These are phyloP conservation scores for Gadus chalcogrammus DNA, from an alignment of 2,113 vertebrate genomes.

Conservation along the genomic window DNA sequence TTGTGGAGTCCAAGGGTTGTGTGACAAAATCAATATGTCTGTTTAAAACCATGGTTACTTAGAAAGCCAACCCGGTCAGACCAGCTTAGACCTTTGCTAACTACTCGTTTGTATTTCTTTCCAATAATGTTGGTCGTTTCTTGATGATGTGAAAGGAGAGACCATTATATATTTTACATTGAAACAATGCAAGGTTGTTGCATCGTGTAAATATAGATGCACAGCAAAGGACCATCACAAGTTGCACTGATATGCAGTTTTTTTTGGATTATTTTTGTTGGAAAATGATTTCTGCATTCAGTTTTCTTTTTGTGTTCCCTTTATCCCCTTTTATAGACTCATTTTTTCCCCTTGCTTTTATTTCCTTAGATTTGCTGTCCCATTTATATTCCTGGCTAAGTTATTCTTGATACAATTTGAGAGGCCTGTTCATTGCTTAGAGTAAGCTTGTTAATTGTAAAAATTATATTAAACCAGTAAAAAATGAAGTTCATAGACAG, in stretches of 20 bases:
- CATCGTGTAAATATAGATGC: slow-evolving; percentile 34
- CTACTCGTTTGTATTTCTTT: no score
- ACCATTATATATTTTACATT: no score
- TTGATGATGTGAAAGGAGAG: no score
- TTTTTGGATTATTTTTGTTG: slow-evolving; percentile 49
- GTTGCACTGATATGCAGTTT: slow-evolving; percentile 15
- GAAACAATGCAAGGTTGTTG: not conserved
- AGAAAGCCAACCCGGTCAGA: slow-evolving; percentile 11
- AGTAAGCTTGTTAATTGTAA: no score
- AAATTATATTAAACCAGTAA: no score
- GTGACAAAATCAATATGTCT: slow-evolving; percentile 62
- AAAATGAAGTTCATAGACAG: no score
- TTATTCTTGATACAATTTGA: no score
- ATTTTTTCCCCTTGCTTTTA: slow-evolving; percentile 36
- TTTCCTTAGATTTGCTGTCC: not conserved
- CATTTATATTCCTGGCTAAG: not conserved
- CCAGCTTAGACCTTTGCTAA: slow-evolving; percentile 1
- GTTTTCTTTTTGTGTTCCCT: not conserved
- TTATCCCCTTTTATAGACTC: not conserved
- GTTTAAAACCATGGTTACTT: slow-evolving; percentile 48
- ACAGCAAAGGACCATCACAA: slow-evolving; percentile 28
- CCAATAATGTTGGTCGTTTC: no score
- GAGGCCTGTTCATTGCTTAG: no score
- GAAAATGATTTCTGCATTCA: slow-evolving; percentile 39
- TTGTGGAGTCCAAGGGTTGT: slow-evolving; percentile 46